Base-by-base conservation (phyloP, 2,888 invertebrate genomes). In the Calameuta idolon region DNA sequence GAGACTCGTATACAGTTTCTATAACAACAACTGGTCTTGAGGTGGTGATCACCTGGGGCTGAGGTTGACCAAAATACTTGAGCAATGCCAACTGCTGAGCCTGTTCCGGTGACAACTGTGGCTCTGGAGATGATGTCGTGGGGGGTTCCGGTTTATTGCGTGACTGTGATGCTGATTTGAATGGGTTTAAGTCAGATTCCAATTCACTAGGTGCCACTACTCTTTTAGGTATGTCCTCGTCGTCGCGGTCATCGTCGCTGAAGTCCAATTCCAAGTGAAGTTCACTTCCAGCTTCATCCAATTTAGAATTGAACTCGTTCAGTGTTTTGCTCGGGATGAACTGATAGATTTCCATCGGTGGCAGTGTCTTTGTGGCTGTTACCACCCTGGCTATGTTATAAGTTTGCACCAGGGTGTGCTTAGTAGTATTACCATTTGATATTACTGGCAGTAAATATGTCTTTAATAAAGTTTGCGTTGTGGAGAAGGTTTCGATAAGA, bases 281-380 rank as follows among this genome's bases (percentile, higher is more conserved):
- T 91, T 97, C 97, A 3, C 97, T 96, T 4, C 97, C 97, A 23
- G 97, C 97, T 91, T 97, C 97, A 87, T 97, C 97, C 73, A 98
- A 93, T 79, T 95, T 95, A 76, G 96, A 96, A 87, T 97, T 97
- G 90, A 97, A 97, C 90, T 98, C 97, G 87, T 97, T 97, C 34
- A 97, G 93, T 1, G 96, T 96, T 91, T 96, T 96, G 86, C 96
- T 96, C 0, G 97, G 97, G 77, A 96, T 96, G 87, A 97, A 97
- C 89, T 97, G 97, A 92, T 96, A 97, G 82, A 94, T 95, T 89
- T 97, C 97, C 94, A 96, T 95, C 0, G 97, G 97, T 11, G 97
- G 97, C 74, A 97, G 91, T 0, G 98, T 98, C 90, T 98, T 98
- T 2, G 97, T 97, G 0, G 98, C 97, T 0, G 97, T 97, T 15